Base-by-base conservation (phyloP, 2,797 vertebrate genomes). In the Rhinogobio ventralis region DNA sequence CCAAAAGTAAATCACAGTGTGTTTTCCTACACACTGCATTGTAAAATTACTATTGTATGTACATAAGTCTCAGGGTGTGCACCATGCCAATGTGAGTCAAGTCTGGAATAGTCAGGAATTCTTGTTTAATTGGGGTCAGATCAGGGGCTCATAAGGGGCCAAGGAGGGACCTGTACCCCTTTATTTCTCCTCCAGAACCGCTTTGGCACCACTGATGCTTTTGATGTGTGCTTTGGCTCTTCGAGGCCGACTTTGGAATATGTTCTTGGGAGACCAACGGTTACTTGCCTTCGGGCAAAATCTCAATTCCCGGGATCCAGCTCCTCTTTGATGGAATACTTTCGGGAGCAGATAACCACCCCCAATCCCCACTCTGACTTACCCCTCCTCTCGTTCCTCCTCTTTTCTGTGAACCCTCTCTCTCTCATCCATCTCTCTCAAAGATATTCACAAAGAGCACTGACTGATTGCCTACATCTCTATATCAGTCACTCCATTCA, bases 221-320 rank as follows among this genome's bases (percentile, higher is more conserved):
- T 96, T 96, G 95, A 96, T 94, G 94, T 95, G 94, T 95, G 94
- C 94, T 95, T 95, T 95, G 94, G 94, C 93, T 94, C 93, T 94
- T 92, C 87, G 88, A 94, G 94, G 94, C 93, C 92, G 92, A 93
- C 94, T 95, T 94, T 95, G 94, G 94, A 96, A 93, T 94, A 94
- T 94, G 94, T 96, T 94, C 95, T 95, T 95, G 94, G 94, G 95
- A 95, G 95, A 95, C 93, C 94, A 88, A 86, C 90, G 94, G 94
- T 94, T 94, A 94, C 94, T 94, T 93, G 95, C 95, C 95, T 94
- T 88, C 90, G 93, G 95, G 95, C 95, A 92, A 91, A 95, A 95
- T 94, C 94, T 94, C 94, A 95, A 95, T 95, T 95, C 95, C 93
- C 89, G 89, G 92, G 94, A 95, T 96, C 94, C 92, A 90, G 90